Percentiles rank a stretch among this genome's conserved stretches.
phyloP scores from a whole-genome alignment of 2,888 invertebrate genomes.

The Patella ulyssiponensis region DNA sequence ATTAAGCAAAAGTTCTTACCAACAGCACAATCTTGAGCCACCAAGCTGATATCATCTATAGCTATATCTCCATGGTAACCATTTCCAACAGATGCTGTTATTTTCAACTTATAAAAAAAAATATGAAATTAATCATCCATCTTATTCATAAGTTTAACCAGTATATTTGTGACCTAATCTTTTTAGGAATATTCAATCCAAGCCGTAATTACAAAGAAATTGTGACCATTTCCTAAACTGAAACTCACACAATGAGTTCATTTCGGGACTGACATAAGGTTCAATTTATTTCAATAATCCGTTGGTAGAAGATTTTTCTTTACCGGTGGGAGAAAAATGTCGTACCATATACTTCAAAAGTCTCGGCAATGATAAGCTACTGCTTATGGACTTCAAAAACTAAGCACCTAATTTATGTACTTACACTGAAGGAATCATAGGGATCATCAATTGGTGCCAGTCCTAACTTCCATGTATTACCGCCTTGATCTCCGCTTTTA shows the following conservation, averaged over 20 bases:
- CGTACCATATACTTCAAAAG: too few relatives aligned
- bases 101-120: constrained; percentile 48
- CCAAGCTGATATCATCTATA: constrained; percentile 63
- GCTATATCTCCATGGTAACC: constrained; percentile 61
- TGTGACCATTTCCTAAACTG: too few relatives aligned
- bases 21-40: constrained; percentile 40
- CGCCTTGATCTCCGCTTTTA: constrained; percentile 45
- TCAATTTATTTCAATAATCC: too few relatives aligned
- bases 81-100: constrained; percentile 58
- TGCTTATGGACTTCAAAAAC: too few relatives aligned
- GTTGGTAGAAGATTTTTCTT: too few relatives aligned
- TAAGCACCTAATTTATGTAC: constrained; percentile 10
- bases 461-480: constrained; percentile 53
- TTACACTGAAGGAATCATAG: constrained; percentile 50
- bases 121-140: neutral
- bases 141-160: neutral
- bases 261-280: too few relatives aligned
- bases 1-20: neutral
- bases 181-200: too few relatives aligned
- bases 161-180: too few relatives aligned
- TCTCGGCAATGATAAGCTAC: too few relatives aligned
- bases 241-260: too few relatives aligned
- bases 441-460: constrained; percentile 43
- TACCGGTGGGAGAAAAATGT: too few relatives aligned
- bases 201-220: too few relatives aligned